Evolutionary conservation across 2,888 invertebrate genomes (phyloP).

Genomic region (Pandemis heparana): DNA sequence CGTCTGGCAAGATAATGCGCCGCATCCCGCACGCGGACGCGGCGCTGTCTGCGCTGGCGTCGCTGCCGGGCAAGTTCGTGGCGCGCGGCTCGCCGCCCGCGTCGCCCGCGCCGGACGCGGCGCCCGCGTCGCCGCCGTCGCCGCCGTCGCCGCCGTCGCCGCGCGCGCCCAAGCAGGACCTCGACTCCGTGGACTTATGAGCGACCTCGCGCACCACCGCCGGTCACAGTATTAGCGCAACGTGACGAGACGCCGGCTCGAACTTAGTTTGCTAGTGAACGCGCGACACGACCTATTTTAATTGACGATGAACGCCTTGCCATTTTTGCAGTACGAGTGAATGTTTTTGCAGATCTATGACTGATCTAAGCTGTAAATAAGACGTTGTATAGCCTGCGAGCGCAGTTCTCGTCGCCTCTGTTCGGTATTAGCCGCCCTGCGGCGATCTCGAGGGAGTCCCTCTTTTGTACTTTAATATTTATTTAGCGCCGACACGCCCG

Average conservation of each 20-base stretch:
- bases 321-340: constrained; percentile 4
- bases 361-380: constrained; percentile 13
- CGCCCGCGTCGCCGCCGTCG: constrained; percentile 50
- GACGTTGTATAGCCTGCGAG: background rate
- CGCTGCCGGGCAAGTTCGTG: constrained; percentile 86
- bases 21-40: constrained; percentile 93
- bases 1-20: constrained; percentile 97
- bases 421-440: constrained; percentile 12
- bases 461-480: constrained; percentile 43
- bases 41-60: constrained; percentile 87
- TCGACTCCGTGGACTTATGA: constrained; percentile 90
- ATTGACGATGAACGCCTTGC: constrained; percentile 8
- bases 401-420: background rate
- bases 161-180: constrained; percentile 89
- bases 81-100: constrained; percentile 91
- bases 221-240: background rate
- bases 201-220: constrained; percentile 31
- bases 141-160: constrained; percentile 66
- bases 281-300: background rate
- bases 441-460: constrained; percentile 19
- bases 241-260: background rate
- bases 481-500: constrained; percentile 30
- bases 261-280: background rate
- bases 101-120: constrained; percentile 87
- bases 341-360: constrained; percentile 9